Evolutionary conservation across 2,113 vertebrate species (phyloP).

Genomic region (Colistium nudipinnis): DNA sequence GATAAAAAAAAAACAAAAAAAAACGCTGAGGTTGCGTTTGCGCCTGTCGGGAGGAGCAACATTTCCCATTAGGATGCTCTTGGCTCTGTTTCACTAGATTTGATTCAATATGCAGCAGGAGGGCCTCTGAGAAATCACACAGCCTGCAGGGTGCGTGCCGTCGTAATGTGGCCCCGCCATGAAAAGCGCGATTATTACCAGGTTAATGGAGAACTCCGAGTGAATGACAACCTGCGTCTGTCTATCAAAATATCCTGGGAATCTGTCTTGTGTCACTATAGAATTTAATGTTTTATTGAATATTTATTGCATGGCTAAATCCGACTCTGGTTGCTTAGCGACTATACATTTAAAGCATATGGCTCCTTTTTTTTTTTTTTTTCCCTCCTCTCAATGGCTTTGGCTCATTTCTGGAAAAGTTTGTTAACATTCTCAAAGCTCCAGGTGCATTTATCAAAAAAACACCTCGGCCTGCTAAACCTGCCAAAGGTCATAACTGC

Average conservation of each 20-base stretch:
- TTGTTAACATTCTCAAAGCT: neutral
- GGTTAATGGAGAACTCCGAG: constrained; percentile 16
- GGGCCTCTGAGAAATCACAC: constrained; percentile 64
- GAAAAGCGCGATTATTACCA: constrained; percentile 50
- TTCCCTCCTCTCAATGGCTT: neutral
- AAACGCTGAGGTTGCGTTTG: too few relatives aligned
- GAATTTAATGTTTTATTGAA: too few relatives aligned
- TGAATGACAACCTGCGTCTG: neutral
- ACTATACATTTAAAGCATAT: constrained; percentile 12
- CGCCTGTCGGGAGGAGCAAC: constrained; percentile 53
- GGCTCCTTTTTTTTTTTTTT: too few relatives aligned
- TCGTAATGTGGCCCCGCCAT: constrained; percentile 54
- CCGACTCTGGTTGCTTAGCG: constrained; percentile 40
- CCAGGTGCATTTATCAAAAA: neutral
- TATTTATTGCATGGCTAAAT: constrained; percentile 12
- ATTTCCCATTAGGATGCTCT: constrained; percentile 60
- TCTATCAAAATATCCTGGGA: neutral
- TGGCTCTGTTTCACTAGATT: constrained; percentile 66
- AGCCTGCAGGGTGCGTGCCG: constrained; percentile 53
- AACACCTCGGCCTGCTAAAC: neutral
- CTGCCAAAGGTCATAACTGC: neutral
- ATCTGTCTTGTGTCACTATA: too few relatives aligned
- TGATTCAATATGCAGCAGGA: constrained; percentile 71
- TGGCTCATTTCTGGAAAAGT: neutral
- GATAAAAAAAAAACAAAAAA: too few relatives aligned